These are phyloP conservation scores for Bombus superbus DNA, from an alignment of 1,140 invertebrate genomes.

Conservation along the genomic window DNA sequence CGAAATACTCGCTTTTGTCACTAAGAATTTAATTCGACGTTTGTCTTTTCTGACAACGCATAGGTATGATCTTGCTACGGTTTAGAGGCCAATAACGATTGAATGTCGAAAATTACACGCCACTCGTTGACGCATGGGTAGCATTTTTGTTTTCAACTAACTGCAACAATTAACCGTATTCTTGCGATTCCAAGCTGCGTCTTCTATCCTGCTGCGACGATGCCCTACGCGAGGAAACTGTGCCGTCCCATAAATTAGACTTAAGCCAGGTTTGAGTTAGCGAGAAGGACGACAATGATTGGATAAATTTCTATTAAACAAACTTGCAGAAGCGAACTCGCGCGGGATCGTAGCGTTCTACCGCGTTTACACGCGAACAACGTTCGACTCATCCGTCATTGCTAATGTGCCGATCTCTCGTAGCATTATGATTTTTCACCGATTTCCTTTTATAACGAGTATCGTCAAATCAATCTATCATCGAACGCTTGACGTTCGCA, in stretches of 20 bases:
- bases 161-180: background rate
- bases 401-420: background rate
- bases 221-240: background rate
- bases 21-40: background rate
- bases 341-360: background rate
- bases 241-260: background rate
- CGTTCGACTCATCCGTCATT: constrained; percentile 3
- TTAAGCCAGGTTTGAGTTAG: background rate
- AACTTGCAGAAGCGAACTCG: background rate
- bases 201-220: background rate
- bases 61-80: background rate
- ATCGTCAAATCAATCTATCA: background rate
- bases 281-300: background rate
- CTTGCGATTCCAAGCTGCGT: background rate
- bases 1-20: too few relatives aligned
- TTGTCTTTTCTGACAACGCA: background rate
- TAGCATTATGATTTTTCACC: too few relatives aligned
- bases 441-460: background rate
- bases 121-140: background rate
- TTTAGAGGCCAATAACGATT: too few relatives aligned
- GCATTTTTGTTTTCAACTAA: background rate
- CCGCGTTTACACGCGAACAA: background rate
- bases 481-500: background rate
- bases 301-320: constrained; percentile 24
- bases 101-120: background rate